Conservation (phyloP, 2,888 invertebrate species). For the Acheta domesticus region DNA sequence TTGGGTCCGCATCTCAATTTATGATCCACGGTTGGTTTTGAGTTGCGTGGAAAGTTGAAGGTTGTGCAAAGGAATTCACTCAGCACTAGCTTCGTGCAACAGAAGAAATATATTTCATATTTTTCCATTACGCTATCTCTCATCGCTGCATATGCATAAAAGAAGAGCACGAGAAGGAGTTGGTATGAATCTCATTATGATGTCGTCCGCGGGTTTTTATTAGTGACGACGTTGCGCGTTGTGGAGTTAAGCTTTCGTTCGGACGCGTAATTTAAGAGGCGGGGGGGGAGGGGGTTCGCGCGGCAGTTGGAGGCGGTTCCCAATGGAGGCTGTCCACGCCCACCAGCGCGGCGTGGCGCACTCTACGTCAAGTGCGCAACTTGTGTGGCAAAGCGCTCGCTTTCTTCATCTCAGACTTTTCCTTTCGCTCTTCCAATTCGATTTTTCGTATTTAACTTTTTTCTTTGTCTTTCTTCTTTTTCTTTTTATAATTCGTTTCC, state of each 20-base stretch:
- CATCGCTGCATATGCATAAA: background rate
- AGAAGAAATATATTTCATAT: slow-evolving; percentile 7
- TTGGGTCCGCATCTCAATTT: background rate
- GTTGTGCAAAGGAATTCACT: background rate
- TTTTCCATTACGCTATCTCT: slow-evolving; percentile 18
- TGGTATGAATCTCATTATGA: slow-evolving; percentile 9
- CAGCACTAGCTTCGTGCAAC: background rate
- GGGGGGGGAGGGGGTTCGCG: background rate
- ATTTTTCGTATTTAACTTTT: too few species aligned
- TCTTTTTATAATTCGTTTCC: too few species aligned
- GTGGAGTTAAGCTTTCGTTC: background rate
- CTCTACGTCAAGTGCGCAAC: background rate
- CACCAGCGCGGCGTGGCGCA: background rate
- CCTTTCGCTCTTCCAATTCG: too few species aligned
- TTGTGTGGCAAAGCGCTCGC: background rate
- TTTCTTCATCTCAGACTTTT: too few species aligned
- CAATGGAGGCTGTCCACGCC: too few species aligned
- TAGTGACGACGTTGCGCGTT: background rate
- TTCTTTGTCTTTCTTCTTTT: too few species aligned
- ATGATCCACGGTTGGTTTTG: background rate
- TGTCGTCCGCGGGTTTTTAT: background rate
- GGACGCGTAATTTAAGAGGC: background rate
- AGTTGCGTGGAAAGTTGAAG: background rate
- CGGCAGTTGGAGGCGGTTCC: too few species aligned
- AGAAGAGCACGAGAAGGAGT: background rate